Conservation (phyloP, 2,113 vertebrate species). For the Trinectes maculatus region DNA sequence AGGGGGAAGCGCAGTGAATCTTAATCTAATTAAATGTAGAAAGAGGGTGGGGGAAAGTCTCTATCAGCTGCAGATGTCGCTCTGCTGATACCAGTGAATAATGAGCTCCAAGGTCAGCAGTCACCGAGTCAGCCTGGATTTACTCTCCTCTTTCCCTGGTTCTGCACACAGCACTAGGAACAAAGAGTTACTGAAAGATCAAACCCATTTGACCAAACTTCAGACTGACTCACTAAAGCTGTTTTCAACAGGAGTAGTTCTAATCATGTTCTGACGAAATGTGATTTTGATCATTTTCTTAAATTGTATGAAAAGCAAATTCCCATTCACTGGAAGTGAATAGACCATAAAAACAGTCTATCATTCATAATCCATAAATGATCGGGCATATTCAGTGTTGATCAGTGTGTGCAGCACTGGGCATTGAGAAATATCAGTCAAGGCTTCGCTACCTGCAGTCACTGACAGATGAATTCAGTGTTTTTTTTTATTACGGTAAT, state of each 20-base stretch:
- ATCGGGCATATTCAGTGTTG: background rate
- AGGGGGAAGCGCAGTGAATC: constrained; percentile 51
- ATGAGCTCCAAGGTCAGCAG: constrained; percentile 37
- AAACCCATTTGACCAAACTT: background rate
- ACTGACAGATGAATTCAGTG: background rate
- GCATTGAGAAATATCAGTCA: background rate
- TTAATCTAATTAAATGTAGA: constrained; percentile 59
- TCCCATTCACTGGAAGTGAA: too few relatives aligned
- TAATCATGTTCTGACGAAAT: too few relatives aligned
- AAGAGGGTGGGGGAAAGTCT: constrained; percentile 15
- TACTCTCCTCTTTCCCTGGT: constrained; percentile 1
- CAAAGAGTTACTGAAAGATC: too few relatives aligned
- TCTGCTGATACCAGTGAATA: constrained; percentile 36
- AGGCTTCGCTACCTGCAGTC: background rate
- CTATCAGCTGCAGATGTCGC: constrained; percentile 27
- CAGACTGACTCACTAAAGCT: too few relatives aligned
- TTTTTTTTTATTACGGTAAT: background rate
- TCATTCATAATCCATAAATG: background rate
- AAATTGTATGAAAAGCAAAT: too few relatives aligned
- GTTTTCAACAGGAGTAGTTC: too few relatives aligned
- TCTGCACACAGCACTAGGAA: background rate
- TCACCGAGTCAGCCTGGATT: constrained; percentile 19
- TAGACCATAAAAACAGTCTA: background rate
- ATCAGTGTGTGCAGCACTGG: background rate
- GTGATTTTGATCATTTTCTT: too few relatives aligned